Conservation (phyloP, 35 echinoderm and acorn worm species). For the Heliocidaris erythrogramma region DNA sequence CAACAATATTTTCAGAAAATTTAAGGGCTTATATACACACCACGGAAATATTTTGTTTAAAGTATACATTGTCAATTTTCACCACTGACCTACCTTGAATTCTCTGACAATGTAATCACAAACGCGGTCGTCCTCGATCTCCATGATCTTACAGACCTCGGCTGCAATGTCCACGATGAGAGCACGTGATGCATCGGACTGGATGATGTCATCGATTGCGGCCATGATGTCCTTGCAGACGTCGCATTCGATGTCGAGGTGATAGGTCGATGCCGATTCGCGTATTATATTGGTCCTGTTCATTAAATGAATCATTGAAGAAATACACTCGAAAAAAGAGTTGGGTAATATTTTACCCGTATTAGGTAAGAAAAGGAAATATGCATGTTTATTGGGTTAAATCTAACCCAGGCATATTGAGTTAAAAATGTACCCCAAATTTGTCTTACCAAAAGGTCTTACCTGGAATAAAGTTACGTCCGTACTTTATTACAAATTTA, state of each 20-base stretch:
- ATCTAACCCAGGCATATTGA: background rate
- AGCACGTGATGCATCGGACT: conserved; percentile 50
- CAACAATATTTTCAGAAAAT: background rate
- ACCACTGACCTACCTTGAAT: conserved; percentile 57
- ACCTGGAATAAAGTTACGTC: too few relatives aligned
- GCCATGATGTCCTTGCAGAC: conserved; percentile 54
- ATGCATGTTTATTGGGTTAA: background rate
- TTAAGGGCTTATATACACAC: background rate
- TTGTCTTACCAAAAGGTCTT: too few relatives aligned
- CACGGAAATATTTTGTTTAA: too few relatives aligned
- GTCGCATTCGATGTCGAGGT: conserved; percentile 49
- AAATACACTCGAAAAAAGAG: background rate
- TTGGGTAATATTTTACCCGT: background rate
- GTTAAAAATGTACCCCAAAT: too few relatives aligned
- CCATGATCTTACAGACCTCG: conserved; percentile 53
- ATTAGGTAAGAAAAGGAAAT: background rate
- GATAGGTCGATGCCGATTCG: background rate
- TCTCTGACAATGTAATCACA: conserved; percentile 67
- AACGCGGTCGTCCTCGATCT: conserved; percentile 68
- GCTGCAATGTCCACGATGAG: conserved; percentile 55
- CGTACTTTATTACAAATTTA: too few relatives aligned
- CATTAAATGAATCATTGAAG: background rate
- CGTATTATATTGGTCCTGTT: conserved; percentile 6
- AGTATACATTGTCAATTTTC: too few relatives aligned
- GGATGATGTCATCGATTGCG: conserved; percentile 54